Evolutionary conservation across 2,113 vertebrate species (phyloP).

Genomic region (Gracilinanus agilis): DNA sequence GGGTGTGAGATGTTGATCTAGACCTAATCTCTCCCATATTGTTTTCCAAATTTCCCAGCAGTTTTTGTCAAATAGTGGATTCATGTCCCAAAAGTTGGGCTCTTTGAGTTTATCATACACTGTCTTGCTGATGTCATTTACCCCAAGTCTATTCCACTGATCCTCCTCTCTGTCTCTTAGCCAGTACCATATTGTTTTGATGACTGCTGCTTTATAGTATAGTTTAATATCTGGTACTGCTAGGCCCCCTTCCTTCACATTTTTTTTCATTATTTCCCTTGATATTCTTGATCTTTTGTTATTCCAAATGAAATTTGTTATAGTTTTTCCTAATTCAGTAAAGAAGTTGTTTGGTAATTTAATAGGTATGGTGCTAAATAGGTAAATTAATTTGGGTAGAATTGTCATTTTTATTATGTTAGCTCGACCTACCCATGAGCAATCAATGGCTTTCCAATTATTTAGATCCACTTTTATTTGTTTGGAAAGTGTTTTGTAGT

Average conservation of each 20-base stretch:
- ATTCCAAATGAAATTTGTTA: too few species aligned
- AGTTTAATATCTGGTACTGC: background rate
- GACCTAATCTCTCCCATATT: too few species aligned
- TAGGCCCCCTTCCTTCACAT: background rate
- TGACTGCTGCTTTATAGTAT: background rate
- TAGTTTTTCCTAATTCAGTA: too few species aligned
- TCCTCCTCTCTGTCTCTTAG: background rate
- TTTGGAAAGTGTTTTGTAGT: background rate
- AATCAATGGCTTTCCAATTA: background rate
- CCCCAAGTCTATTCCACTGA: background rate
- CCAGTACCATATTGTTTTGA: too few species aligned
- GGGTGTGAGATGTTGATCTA: too few species aligned
- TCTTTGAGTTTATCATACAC: background rate
- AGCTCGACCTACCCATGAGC: background rate
- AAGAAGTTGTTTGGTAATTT: too few species aligned
- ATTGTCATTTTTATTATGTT: background rate
- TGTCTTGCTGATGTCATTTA: background rate
- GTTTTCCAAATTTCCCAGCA: too few species aligned
- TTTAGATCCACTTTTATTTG: background rate
- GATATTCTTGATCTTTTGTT: too few species aligned
- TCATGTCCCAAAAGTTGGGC: background rate
- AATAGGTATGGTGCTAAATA: too few species aligned
- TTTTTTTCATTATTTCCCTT: background rate
- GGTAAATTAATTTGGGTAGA: too few species aligned
- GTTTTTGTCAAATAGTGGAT: background rate